These are phyloP conservation scores for Pseudococcus jackbeardsleyi DNA, from an alignment of 2,888 invertebrate species.

Conservation along the genomic window DNA sequence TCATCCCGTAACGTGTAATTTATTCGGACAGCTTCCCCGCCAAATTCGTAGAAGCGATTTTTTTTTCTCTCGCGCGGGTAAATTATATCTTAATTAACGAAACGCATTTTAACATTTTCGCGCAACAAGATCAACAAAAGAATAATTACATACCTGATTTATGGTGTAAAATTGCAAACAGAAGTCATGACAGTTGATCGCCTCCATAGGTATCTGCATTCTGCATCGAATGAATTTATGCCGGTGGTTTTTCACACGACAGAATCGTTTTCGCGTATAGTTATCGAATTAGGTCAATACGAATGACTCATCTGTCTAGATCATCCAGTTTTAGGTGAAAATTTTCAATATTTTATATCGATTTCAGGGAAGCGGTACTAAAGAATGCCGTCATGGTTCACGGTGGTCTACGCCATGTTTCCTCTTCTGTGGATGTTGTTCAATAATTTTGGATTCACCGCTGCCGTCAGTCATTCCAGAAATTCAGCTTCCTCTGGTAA, in stretches of 20 bases:
- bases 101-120: neutral
- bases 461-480: constrained; percentile 59
- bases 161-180: neutral
- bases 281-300: constrained; percentile 20
- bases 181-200: constrained; percentile 9
- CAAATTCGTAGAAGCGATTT: neutral
- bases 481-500: constrained; percentile 61
- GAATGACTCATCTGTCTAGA: constrained; percentile 49
- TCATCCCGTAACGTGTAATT: no score
- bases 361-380: constrained; percentile 62
- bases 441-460: constrained; percentile 62
- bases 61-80: no score
- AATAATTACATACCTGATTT: neutral
- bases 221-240: neutral
- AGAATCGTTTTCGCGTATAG: constrained; percentile 6
- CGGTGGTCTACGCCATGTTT: constrained; percentile 65
- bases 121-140: neutral
- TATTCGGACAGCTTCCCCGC: neutral
- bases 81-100: no score
- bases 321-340: constrained; percentile 50
- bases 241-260: neutral
- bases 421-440: constrained; percentile 62
- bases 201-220: neutral
- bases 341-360: constrained; percentile 48
- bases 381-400: constrained; percentile 65